phyloP scores from a whole-genome alignment of 2,888 invertebrate species.

The Julus scandinavius region DNA sequence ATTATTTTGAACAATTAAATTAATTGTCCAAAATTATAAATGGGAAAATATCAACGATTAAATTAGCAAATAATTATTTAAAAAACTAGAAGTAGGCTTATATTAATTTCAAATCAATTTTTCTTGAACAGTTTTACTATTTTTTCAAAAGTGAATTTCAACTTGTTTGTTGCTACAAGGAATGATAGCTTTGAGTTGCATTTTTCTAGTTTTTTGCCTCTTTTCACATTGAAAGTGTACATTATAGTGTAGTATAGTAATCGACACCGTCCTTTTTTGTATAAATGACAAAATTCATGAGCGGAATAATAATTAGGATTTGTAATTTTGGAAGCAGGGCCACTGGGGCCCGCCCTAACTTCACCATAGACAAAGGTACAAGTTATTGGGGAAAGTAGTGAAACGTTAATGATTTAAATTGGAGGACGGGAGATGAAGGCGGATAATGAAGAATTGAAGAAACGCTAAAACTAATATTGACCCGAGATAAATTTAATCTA shows the following conservation, averaged over 20 bases:
- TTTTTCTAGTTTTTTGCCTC: background rate
- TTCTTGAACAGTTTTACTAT: no score
- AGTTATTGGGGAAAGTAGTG: conserved; percentile 33
- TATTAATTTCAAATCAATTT: background rate
- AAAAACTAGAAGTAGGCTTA: no score
- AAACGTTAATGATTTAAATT: conserved; percentile 52
- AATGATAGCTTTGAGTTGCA: background rate
- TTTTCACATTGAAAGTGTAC: background rate
- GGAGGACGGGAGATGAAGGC: background rate
- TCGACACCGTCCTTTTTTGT: conserved; percentile 30
- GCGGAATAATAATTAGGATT: conserved; percentile 50
- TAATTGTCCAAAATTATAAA: no score
- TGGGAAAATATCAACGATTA: no score
- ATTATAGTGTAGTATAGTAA: background rate
- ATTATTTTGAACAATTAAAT: no score
- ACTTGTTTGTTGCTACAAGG: background rate
- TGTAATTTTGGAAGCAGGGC: conserved; percentile 40
- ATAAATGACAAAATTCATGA: conserved; percentile 47
- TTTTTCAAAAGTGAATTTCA: background rate
- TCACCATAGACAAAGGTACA: conserved; percentile 25
- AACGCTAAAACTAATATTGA: conserved; percentile 45
- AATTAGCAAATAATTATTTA: no score
- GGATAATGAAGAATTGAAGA: conserved; percentile 45
- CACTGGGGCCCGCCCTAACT: background rate
- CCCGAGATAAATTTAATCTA: conserved; percentile 45